A percentile compares a stretch with the other conserved stretches of the same genome.
Conservation (phyloP, 1,140 invertebrate species). For the Cecropterus lyciades region DNA sequence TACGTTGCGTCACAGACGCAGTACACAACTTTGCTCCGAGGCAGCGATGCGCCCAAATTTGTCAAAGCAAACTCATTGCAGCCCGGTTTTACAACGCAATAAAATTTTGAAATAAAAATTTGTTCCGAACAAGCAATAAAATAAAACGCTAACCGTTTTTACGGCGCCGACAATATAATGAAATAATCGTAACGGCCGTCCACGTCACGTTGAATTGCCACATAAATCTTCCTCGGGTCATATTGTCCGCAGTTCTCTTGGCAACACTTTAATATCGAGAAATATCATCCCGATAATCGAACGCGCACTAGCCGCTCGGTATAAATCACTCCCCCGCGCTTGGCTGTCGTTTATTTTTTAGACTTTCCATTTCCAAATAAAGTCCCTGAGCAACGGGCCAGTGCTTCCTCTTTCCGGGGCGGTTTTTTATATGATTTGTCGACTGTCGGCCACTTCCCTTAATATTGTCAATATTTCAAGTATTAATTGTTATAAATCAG, state of each 20-base stretch:
- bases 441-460: slow-evolving; percentile 79
- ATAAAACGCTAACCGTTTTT: slow-evolving; percentile 82
- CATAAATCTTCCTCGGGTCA: slow-evolving; percentile 82
- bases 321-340: slow-evolving; percentile 79
- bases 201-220: slow-evolving; percentile 74
- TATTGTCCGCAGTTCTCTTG: slow-evolving; percentile 81
- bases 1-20: slow-evolving; percentile 29
- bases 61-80: slow-evolving; percentile 62
- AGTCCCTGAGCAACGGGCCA: slow-evolving; percentile 79
- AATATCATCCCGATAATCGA: slow-evolving; percentile 83
- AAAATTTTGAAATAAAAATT: slow-evolving; percentile 83
- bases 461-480: slow-evolving; percentile 84
- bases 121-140: slow-evolving; percentile 72
- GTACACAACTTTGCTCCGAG: slow-evolving; percentile 30
- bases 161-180: slow-evolving; percentile 83
- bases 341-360: slow-evolving; percentile 81
- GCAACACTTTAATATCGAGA: slow-evolving; percentile 84
- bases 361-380: slow-evolving; percentile 83
- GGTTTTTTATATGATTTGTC: slow-evolving; percentile 83
- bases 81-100: slow-evolving; percentile 75
- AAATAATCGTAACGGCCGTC: slow-evolving; percentile 82
- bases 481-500: slow-evolving; percentile 84
- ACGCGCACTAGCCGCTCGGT: slow-evolving; percentile 67
- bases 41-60: slow-evolving; percentile 53
- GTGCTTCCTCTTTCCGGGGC: slow-evolving; percentile 81